phyloP scores from a whole-genome alignment of 2,888 invertebrate genomes.

The Heteromyza rotundicornis region DNA sequence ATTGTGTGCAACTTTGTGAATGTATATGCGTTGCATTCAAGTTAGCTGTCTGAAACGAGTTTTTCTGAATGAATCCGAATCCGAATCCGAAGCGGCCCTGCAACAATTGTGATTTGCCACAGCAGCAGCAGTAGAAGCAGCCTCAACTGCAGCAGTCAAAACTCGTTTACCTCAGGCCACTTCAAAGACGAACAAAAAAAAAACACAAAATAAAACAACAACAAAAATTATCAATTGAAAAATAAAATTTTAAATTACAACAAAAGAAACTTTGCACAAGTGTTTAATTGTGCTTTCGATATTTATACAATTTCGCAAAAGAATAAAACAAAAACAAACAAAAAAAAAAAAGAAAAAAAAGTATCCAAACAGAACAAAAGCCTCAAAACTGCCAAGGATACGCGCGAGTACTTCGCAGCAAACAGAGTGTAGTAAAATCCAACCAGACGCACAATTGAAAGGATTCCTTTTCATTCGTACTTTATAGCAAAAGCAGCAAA shows the following conservation, averaged over 20 bases:
- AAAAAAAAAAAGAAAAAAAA: conserved; percentile 15
- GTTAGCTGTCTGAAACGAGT: not conserved
- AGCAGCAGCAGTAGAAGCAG: conserved; percentile 4
- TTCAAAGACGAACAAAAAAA: conserved; percentile 3
- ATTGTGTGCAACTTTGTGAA: not conserved
- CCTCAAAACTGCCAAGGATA: too few species aligned
- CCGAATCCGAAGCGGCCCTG: too few species aligned
- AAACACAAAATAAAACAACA: conserved; percentile 1
- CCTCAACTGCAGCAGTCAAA: not conserved
- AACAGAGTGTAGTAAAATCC: conserved; percentile 25
- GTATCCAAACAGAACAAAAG: too few species aligned
- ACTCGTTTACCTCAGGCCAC: conserved; percentile 10
- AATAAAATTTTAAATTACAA: not conserved
- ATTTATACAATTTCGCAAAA: too few species aligned
- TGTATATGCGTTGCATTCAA: not conserved
- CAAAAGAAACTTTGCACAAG: not conserved
- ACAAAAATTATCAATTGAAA: conserved; percentile 8
- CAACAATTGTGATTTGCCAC: conserved; percentile 14
- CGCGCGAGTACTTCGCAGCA: too few species aligned
- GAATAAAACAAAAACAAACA: not conserved
- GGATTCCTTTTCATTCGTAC: conserved; percentile 7
- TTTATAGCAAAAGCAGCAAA: not conserved
- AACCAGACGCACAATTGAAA: conserved; percentile 5
- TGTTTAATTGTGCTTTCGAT: too few species aligned
- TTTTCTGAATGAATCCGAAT: not conserved